Conservation (phyloP, 2,888 invertebrate genomes). For the Cryptophagus acutangulus region DNA sequence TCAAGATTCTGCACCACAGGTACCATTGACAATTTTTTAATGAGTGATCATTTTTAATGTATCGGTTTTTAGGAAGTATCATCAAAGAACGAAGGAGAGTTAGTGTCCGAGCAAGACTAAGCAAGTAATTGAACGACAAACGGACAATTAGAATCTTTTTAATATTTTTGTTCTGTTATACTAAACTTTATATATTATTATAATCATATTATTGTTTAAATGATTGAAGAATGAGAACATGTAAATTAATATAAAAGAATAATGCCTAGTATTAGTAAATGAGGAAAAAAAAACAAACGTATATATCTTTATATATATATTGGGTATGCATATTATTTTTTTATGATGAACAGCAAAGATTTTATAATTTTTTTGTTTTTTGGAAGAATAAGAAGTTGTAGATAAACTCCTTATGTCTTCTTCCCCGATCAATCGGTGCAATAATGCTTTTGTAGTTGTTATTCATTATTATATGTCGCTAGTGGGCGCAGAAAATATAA, state of each 20-base stretch:
- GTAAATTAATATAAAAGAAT: slow-evolving; percentile 3
- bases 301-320: slow-evolving; percentile 5
- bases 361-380: slow-evolving; percentile 1
- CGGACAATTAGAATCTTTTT: not conserved
- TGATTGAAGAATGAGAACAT: not conserved
- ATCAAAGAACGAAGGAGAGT: not conserved
- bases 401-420: not conserved
- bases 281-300: not conserved
- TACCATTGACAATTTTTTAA: too few relatives aligned
- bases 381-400: not conserved
- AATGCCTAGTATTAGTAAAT: too few relatives aligned
- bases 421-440: slow-evolving; percentile 34
- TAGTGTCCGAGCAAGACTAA: not conserved
- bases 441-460: slow-evolving; percentile 42
- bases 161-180: slow-evolving; percentile 1
- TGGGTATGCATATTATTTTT: slow-evolving; percentile 1
- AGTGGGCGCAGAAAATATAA: slow-evolving; percentile 10
- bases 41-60: too few relatives aligned
- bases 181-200: slow-evolving; percentile 4
- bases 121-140: not conserved
- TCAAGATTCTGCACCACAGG: not conserved
- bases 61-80: not conserved
- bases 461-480: slow-evolving; percentile 45
- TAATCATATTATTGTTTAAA: not conserved
- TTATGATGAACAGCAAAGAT: slow-evolving; percentile 1